phyloP scores from a whole-genome alignment of 2,888 invertebrate genomes.

The Chymomyza caudatula region DNA sequence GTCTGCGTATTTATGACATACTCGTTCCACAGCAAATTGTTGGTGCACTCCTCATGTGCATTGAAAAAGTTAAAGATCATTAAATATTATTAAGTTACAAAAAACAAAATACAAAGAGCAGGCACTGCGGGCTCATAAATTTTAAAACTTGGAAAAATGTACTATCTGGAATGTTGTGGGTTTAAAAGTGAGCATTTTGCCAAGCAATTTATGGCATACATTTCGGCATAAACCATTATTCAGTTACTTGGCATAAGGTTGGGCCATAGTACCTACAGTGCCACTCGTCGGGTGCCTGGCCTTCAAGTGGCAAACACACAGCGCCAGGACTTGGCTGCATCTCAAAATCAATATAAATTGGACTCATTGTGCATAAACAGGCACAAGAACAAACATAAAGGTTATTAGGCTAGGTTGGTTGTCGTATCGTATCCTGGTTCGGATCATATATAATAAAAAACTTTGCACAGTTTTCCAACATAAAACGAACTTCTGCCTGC shows the following conservation, averaged over 20 bases:
- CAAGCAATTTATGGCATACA: slow-evolving; percentile 11
- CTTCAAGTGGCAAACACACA: slow-evolving; percentile 21
- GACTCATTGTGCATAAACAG: neutral
- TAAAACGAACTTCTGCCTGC: neutral
- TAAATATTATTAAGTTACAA: slow-evolving; percentile 52
- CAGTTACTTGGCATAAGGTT: slow-evolving; percentile 2
- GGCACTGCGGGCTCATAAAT: neutral
- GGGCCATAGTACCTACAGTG: too few relatives aligned
- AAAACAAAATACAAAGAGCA: slow-evolving; percentile 4
- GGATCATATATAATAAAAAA: neutral
- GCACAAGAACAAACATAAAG: slow-evolving; percentile 1
- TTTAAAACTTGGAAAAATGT: neutral
- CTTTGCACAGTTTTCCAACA: neutral
- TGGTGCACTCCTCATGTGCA: slow-evolving; percentile 9
- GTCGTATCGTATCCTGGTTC: too few relatives aligned
- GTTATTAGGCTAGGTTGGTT: too few relatives aligned
- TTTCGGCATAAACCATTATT: slow-evolving; percentile 8
- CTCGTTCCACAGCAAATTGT: too few relatives aligned
- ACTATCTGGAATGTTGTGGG: slow-evolving; percentile 4
- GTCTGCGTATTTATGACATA: slow-evolving; percentile 20
- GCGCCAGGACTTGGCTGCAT: slow-evolving; percentile 32
- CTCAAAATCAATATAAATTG: slow-evolving; percentile 40
- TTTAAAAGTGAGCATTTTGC: slow-evolving; percentile 6
- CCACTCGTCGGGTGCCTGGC: too few relatives aligned
- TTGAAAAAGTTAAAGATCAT: slow-evolving; percentile 10